These are phyloP conservation scores for Sebastes hopkinsi DNA, from an alignment of 2,797 vertebrate genomes.

Conservation along the genomic window DNA sequence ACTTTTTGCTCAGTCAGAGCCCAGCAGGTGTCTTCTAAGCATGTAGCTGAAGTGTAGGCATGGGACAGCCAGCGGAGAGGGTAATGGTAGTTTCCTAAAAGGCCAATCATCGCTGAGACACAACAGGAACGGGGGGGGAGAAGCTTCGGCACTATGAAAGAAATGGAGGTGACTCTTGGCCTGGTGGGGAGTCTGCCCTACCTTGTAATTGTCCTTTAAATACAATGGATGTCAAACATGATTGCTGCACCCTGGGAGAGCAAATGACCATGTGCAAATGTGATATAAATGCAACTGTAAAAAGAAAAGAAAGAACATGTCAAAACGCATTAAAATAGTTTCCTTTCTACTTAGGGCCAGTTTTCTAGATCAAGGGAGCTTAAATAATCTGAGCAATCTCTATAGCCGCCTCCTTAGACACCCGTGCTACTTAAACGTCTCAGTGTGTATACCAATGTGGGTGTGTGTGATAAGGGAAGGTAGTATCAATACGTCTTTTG, in stretches of 20 bases:
- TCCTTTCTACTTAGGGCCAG: conserved; percentile 26
- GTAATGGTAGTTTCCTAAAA: conserved; percentile 21
- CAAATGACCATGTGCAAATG: conserved; percentile 35
- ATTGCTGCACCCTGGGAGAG: not conserved
- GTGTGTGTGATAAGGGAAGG: conserved; percentile 38
- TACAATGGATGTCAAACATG: conserved; percentile 30
- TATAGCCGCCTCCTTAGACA: not conserved
- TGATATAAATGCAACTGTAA: conserved; percentile 29
- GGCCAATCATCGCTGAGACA: conserved; percentile 20
- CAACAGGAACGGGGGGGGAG: not conserved
- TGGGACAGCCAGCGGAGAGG: conserved; percentile 4
- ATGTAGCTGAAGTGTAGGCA: conserved; percentile 6
- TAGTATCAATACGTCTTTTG: conserved; percentile 28
- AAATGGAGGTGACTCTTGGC: conserved; percentile 36
- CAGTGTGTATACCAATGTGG: conserved; percentile 35
- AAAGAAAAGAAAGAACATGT: conserved; percentile 11
- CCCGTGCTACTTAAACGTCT: conserved; percentile 15
- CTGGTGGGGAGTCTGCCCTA: conserved; percentile 8
- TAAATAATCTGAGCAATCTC: conserved; percentile 28
- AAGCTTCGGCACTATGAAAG: conserved; percentile 12
- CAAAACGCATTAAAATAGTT: conserved; percentile 32
- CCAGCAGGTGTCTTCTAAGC: conserved; percentile 27
- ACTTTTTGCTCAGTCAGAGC: conserved; percentile 21
- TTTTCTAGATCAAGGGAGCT: conserved; percentile 45
- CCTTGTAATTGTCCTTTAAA: conserved; percentile 55